Conservation (phyloP, 2,888 invertebrate genomes). For the Eupithecia vulgata region DNA sequence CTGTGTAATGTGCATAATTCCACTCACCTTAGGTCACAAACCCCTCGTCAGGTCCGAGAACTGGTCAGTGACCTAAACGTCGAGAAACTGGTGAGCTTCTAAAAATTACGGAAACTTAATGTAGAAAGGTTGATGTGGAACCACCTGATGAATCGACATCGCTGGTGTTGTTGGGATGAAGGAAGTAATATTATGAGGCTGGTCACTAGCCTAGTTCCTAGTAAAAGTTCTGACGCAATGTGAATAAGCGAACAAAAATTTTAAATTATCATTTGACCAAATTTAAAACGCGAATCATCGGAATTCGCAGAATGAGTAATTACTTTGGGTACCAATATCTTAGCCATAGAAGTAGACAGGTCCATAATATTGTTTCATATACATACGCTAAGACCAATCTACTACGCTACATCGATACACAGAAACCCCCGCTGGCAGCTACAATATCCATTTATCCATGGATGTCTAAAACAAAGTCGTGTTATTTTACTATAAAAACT, state of each 20-base stretch:
- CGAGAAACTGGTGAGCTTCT: not conserved
- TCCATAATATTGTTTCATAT: too few relatives aligned
- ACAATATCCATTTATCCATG: too few relatives aligned
- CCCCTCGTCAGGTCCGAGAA: not conserved
- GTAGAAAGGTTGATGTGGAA: not conserved
- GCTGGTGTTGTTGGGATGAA: not conserved
- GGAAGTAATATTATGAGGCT: not conserved
- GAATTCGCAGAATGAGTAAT: not conserved
- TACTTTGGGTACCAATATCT: not conserved
- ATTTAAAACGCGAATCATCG: not conserved
- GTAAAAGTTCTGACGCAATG: not conserved
- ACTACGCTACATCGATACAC: not conserved
- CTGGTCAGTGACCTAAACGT: constrained; percentile 4
- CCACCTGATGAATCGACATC: not conserved
- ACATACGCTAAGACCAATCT: too few relatives aligned
- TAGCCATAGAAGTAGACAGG: too few relatives aligned
- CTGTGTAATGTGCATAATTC: not conserved
- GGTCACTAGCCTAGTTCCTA: not conserved
- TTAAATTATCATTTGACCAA: not conserved
- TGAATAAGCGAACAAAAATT: not conserved
- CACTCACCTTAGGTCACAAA: constrained; percentile 3
- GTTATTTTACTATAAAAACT: too few relatives aligned
- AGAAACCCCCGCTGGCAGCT: not conserved
- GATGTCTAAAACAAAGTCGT: too few relatives aligned
- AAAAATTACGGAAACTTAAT: not conserved